Evolutionary conservation across 2,797 vertebrate genomes (phyloP).

Genomic region (Oreochromis mossambicus): DNA sequence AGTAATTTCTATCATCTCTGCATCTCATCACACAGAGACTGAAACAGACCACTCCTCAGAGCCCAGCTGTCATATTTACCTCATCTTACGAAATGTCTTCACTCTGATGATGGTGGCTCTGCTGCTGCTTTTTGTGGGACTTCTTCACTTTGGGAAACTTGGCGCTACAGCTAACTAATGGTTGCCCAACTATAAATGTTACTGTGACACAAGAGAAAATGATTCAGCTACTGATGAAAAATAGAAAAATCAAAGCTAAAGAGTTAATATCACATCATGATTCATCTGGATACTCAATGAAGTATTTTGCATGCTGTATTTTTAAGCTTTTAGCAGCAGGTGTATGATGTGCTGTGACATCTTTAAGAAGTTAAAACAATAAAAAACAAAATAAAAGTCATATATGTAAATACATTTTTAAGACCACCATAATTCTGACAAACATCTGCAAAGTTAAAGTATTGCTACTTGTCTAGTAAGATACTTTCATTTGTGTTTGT

Average conservation of each 20-base stretch:
- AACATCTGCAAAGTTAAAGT: accelerated
- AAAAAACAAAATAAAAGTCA: accelerated
- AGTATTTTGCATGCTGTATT: neutral
- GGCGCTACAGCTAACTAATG: neutral
- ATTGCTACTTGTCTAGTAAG: neutral
- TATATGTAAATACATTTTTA: accelerated
- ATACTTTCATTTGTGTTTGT: neutral
- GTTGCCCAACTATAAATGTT: accelerated
- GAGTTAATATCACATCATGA: accelerated
- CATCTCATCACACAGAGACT: accelerated
- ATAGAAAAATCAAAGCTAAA: neutral
- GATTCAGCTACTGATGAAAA: neutral
- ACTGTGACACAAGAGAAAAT: neutral
- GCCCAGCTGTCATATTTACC: neutral
- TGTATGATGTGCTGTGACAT: accelerated
- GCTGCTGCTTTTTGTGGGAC: neutral
- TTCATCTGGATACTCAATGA: accelerated
- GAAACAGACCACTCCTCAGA: accelerated
- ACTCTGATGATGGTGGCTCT: accelerated
- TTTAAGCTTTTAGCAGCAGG: neutral
- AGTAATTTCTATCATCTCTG: neutral
- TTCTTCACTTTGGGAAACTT: neutral
- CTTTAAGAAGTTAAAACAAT: accelerated
- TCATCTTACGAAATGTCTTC: neutral
- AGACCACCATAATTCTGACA: neutral